Percentiles rank a stretch among this genome's conserved stretches.
Evolutionary conservation across 1,140 invertebrate genomes (phyloP).

Genomic region (Acyrthosiphon pisum): DNA sequence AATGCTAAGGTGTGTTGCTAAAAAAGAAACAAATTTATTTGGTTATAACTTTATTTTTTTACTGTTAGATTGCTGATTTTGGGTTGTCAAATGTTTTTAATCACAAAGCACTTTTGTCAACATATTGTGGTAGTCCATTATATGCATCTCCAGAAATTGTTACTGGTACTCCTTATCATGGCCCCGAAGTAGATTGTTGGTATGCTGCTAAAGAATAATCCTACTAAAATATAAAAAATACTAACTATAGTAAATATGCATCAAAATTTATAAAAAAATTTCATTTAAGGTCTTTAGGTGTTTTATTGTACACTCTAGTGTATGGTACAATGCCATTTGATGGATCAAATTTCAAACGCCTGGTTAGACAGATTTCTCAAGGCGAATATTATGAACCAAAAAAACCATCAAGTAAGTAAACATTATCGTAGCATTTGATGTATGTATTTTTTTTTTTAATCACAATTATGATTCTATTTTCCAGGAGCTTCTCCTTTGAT

Average conservation of each 20-base stretch:
- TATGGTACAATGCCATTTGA: slow-evolving; percentile 99
- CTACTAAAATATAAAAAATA: background rate
- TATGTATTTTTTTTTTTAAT: background rate
- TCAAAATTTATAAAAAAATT: slow-evolving; percentile 7
- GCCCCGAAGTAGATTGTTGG: slow-evolving; percentile 81
- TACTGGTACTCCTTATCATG: slow-evolving; percentile 94
- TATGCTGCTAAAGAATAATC: slow-evolving; percentile 58
- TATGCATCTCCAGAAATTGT: slow-evolving; percentile 99
- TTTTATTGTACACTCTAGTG: slow-evolving; percentile 95
- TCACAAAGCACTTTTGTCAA: slow-evolving; percentile 84
- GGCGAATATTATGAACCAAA: slow-evolving; percentile 98
- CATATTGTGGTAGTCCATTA: slow-evolving; percentile 97
- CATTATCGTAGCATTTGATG: background rate
- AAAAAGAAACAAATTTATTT: background rate
- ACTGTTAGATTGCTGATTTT: slow-evolving; percentile 93
- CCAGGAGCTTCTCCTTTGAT: slow-evolving; percentile 92
- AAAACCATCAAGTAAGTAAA: slow-evolving; percentile 73
- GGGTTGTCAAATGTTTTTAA: slow-evolving; percentile 98
- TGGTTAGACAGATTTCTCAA: slow-evolving; percentile 96
- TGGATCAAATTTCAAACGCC: slow-evolving; percentile 95
- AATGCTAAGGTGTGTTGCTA: slow-evolving; percentile 83
- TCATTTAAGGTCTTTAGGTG: slow-evolving; percentile 91
- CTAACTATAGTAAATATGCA: background rate
- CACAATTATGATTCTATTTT: slow-evolving; percentile 61
- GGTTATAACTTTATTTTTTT: background rate